A percentile compares a stretch with the other conserved stretches of the same genome.
phyloP scores from a whole-genome alignment of 35 echinoderm and acorn worm species.

The Stichopus chloronotus region DNA sequence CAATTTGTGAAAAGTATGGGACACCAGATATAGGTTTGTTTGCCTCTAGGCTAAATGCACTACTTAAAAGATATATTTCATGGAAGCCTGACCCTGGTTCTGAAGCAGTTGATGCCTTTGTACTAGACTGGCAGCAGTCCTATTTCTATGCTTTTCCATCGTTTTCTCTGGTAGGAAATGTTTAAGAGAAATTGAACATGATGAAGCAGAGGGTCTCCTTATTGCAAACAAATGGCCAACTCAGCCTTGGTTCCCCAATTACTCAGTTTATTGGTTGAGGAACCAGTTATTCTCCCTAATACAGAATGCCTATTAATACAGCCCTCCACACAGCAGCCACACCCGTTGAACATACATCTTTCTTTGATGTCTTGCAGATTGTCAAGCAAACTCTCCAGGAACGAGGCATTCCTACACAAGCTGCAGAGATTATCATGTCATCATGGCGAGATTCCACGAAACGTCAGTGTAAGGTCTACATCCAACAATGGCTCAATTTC shows the following conservation, averaged over 20 bases:
- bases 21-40: constrained; percentile 74
- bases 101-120: constrained; percentile 10
- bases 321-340: neutral
- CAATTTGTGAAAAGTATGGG: constrained; percentile 64
- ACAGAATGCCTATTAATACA: neutral
- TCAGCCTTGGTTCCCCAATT: constrained; percentile 21
- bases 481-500: constrained; percentile 33
- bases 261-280: neutral
- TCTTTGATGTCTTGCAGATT: constrained; percentile 1
- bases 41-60: neutral
- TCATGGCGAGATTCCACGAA: constrained; percentile 57
- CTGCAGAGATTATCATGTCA: constrained; percentile 5
- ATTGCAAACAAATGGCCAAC: constrained; percentile 32
- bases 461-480: constrained; percentile 43
- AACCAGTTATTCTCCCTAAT: neutral
- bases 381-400: constrained; percentile 19
- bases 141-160: constrained; percentile 42
- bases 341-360: constrained; percentile 33
- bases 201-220: neutral
- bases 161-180: constrained; percentile 12
- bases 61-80: constrained; percentile 3
- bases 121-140: neutral
- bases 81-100: constrained; percentile 42
- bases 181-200: neutral
- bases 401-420: neutral